Conservation (phyloP, 2,888 invertebrate genomes). For the Sesia apiformis region DNA sequence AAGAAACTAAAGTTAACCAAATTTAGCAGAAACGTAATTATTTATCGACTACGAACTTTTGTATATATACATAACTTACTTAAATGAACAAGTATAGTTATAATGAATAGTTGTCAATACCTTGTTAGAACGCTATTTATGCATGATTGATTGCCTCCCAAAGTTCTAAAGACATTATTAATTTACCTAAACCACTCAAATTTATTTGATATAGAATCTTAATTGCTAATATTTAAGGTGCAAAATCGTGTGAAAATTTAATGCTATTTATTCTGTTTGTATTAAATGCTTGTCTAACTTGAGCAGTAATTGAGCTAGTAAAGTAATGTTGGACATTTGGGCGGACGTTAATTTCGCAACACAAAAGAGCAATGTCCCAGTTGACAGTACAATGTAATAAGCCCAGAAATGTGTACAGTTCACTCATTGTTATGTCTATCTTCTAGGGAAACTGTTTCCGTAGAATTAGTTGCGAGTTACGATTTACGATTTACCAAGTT, state of each 20-base stretch:
- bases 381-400: constrained; percentile 5
- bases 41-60: too few species aligned
- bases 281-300: not conserved
- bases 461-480: not conserved
- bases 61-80: too few species aligned
- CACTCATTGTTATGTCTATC: constrained; percentile 1
- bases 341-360: not conserved
- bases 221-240: not conserved
- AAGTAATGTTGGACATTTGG: constrained; percentile 1
- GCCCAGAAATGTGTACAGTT: not conserved
- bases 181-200: too few species aligned
- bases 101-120: too few species aligned
- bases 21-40: too few species aligned
- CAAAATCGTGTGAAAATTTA: not conserved
- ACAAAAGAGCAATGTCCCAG: constrained; percentile 1
- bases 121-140: too few species aligned
- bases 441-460: not conserved
- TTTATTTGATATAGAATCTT: not conserved
- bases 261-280: not conserved
- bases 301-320: constrained; percentile 1
- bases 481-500: too few species aligned
- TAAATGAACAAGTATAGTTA: too few species aligned
- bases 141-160: too few species aligned
- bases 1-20: too few species aligned
- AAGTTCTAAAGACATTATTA: too few species aligned